Evolutionary conservation across 2,888 invertebrate species (phyloP).

Genomic region (Conus canariensis): DNA sequence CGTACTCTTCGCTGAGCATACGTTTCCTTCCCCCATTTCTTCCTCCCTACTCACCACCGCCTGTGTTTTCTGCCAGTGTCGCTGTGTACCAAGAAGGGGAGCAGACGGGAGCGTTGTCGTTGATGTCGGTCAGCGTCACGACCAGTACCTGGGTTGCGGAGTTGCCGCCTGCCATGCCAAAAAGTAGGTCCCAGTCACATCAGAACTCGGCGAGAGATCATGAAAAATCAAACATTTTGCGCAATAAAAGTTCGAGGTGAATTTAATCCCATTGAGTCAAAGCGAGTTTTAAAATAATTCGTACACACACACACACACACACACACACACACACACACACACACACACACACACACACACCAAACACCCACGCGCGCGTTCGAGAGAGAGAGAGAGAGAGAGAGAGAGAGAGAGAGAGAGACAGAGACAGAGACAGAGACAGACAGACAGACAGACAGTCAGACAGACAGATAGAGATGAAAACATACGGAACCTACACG

Average conservation of each 20-base stretch:
- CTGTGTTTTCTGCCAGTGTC: slow-evolving; percentile 59
- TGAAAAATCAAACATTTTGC: too few relatives aligned
- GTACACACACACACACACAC: not conserved
- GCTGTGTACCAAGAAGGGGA: slow-evolving; percentile 58
- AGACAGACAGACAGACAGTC: too few relatives aligned
- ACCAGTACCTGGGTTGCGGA: slow-evolving; percentile 20
- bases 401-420: too few relatives aligned
- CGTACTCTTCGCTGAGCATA: too few relatives aligned
- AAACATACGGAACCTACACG: too few relatives aligned
- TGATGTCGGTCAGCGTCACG: slow-evolving; percentile 46
- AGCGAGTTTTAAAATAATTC: too few relatives aligned
- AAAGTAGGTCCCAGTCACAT: not conserved
- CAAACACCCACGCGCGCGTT: not conserved
- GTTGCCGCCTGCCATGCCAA: not conserved
- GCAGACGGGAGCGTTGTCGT: slow-evolving; percentile 60
- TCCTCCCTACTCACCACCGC: slow-evolving; percentile 3
- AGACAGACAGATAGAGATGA: too few relatives aligned
- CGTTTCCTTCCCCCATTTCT: too few relatives aligned
- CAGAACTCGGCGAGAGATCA: not conserved
- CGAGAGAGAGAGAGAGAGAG: too few relatives aligned
- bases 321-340: slow-evolving; percentile 6
- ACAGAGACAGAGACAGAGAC: too few relatives aligned
- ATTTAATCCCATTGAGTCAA: too few relatives aligned
- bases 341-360: slow-evolving; percentile 5
- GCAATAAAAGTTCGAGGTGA: too few relatives aligned